Evolutionary conservation across 2,888 invertebrate genomes (phyloP).

Genomic region (Dyspetes luteomarginatus): DNA sequence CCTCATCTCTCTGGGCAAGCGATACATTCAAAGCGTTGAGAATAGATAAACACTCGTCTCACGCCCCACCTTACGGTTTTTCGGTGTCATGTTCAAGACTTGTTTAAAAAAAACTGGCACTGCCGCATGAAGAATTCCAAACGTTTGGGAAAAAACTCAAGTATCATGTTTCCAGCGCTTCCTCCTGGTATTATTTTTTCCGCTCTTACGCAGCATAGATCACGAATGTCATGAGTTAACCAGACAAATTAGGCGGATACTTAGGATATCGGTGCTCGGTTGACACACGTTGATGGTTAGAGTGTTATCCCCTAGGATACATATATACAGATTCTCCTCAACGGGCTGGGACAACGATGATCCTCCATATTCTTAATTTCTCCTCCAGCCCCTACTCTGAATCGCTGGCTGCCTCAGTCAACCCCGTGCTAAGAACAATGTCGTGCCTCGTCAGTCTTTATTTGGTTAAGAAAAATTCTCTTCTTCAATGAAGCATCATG

Average conservation of each 20-base stretch:
- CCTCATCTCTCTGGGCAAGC: background rate
- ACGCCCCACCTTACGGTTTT: background rate
- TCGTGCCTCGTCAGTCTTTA: too few relatives aligned
- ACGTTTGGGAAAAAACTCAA: slow-evolving; percentile 11
- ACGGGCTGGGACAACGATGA: too few relatives aligned
- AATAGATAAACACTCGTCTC: slow-evolving; percentile 1
- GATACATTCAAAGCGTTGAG: slow-evolving; percentile 22
- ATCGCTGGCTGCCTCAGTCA: too few relatives aligned
- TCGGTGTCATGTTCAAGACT: background rate
- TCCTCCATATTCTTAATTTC: too few relatives aligned
- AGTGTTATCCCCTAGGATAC: too few relatives aligned
- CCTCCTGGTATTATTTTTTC: slow-evolving; percentile 13
- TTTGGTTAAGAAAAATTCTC: too few relatives aligned
- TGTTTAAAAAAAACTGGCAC: background rate
- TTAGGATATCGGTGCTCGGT: slow-evolving; percentile 33
- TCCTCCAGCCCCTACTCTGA: too few relatives aligned
- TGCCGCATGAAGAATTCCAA: background rate
- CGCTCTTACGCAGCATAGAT: background rate
- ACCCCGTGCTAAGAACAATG: too few relatives aligned
- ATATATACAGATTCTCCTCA: too few relatives aligned
- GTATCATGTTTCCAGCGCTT: slow-evolving; percentile 10
- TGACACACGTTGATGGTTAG: slow-evolving; percentile 29
- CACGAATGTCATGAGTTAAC: slow-evolving; percentile 1
- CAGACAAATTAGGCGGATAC: slow-evolving; percentile 18
- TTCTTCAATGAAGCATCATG: too few relatives aligned